Percentiles rank a stretch among this genome's conserved stretches.
phyloP scores from a whole-genome alignment of 1,140 invertebrate genomes.

The Himalopsyche phryganea region DNA sequence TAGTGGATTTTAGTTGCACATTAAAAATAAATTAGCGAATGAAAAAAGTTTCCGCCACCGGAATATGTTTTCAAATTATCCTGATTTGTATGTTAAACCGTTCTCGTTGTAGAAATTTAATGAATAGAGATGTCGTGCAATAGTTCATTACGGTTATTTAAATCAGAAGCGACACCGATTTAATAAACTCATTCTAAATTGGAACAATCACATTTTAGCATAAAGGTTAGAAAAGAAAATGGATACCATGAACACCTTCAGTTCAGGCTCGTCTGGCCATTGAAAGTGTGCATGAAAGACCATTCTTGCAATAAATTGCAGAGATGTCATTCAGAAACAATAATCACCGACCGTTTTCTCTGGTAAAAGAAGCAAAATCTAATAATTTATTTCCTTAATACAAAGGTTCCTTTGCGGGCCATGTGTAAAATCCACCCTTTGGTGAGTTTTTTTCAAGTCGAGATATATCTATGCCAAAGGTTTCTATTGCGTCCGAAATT shows the following conservation, averaged over 20 bases:
- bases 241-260: constrained; percentile 8
- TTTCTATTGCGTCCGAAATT: constrained; percentile 1
- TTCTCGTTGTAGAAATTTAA: too few species aligned
- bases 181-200: not conserved
- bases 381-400: constrained; percentile 25
- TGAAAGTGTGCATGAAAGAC: constrained; percentile 5
- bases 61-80: too few species aligned
- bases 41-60: too few species aligned
- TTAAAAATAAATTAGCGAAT: too few species aligned
- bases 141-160: too few species aligned
- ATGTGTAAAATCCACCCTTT: constrained; percentile 10
- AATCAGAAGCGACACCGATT: too few species aligned
- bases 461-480: constrained; percentile 2
- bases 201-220: too few species aligned
- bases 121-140: too few species aligned
- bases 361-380: constrained; percentile 11
- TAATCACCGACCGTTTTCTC: constrained; percentile 12
- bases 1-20: too few species aligned
- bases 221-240: too few species aligned
- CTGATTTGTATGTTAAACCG: too few species aligned
- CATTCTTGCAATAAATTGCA: constrained; percentile 15
- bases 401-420: constrained; percentile 12
- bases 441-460: constrained; percentile 8
- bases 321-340: constrained; percentile 19
- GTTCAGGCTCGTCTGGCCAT: constrained; percentile 1